Conservation (phyloP, 2,888 invertebrate genomes). For the Pandemis heparana region DNA sequence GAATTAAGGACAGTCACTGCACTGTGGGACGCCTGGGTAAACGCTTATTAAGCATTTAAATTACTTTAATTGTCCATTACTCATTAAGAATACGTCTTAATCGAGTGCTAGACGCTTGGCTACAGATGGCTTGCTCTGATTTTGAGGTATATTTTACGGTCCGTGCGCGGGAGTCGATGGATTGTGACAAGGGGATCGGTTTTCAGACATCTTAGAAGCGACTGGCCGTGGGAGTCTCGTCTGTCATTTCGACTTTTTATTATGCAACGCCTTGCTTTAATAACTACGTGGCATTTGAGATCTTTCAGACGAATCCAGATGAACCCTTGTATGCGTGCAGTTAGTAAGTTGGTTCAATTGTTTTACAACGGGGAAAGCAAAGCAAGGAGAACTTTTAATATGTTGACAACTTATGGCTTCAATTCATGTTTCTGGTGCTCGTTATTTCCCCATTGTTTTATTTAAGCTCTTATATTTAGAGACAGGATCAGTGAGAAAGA, state of each 20-base stretch:
- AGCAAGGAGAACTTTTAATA: too few relatives aligned
- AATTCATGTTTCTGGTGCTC: too few relatives aligned
- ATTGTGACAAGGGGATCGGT: slow-evolving; percentile 80
- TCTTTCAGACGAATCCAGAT: too few relatives aligned
- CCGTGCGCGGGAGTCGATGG: slow-evolving; percentile 71
- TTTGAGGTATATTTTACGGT: slow-evolving; percentile 84
- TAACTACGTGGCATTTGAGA: not conserved
- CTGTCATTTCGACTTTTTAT: slow-evolving; percentile 27
- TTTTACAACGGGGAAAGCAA: too few relatives aligned
- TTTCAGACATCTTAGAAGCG: slow-evolving; percentile 71
- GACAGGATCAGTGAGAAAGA: too few relatives aligned
- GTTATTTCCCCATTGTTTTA: too few relatives aligned
- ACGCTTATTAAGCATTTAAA: slow-evolving; percentile 19
- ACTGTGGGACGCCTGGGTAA: not conserved
- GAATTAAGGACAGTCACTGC: not conserved
- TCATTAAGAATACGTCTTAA: slow-evolving; percentile 62
- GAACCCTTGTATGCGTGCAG: too few relatives aligned
- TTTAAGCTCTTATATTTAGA: too few relatives aligned
- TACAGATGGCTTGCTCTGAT: slow-evolving; percentile 74
- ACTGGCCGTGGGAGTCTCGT: slow-evolving; percentile 44
- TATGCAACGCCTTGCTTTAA: slow-evolving; percentile 2
- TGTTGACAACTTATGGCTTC: too few relatives aligned
- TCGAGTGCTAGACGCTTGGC: slow-evolving; percentile 59
- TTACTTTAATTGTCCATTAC: slow-evolving; percentile 48
- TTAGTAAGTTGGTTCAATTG: too few relatives aligned